A percentile compares a stretch with the other conserved stretches of the same genome.
These are phyloP conservation scores for Pavo muticus DNA, from an alignment of 2,113 vertebrate species.

Conservation along the genomic window DNA sequence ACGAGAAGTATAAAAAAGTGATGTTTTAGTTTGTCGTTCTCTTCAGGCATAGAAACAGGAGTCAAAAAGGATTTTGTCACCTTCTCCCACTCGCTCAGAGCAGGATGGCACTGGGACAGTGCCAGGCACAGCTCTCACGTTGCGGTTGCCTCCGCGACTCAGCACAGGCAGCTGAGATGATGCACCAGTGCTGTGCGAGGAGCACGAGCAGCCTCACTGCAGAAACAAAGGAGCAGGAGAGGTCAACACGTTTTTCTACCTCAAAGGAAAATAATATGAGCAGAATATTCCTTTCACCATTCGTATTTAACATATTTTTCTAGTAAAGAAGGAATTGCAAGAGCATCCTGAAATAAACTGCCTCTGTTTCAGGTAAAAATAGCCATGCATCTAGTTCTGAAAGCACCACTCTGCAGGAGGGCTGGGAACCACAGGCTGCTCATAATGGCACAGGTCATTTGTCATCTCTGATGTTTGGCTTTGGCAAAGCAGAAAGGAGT, in stretches of 20 bases:
- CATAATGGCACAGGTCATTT: neutral
- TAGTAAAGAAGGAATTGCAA: neutral
- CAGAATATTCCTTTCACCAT: neutral
- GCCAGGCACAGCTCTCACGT: rapidly evolving
- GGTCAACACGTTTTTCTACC: neutral
- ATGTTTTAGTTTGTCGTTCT: neutral
- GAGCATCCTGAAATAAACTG: neutral
- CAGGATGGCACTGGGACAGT: neutral
- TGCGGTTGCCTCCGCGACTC: neutral
- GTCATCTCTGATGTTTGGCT: neutral
- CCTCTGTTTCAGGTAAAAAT: neutral
- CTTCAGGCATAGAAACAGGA: neutral
- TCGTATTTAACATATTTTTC: neutral
- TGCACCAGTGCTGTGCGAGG: rapidly evolving
- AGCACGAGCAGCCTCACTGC: rapidly evolving
- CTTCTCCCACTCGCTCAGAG: neutral
- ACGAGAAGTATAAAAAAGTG: neutral
- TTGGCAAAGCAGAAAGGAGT: neutral
- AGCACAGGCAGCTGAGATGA: neutral
- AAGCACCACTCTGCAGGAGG: neutral
- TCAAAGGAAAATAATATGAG: neutral
- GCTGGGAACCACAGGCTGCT: neutral
- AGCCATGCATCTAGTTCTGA: neutral
- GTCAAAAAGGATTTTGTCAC: neutral
- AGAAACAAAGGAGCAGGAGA: neutral